Base-by-base conservation (phyloP, 1,140 invertebrate species). In the Drosophila auraria region DNA sequence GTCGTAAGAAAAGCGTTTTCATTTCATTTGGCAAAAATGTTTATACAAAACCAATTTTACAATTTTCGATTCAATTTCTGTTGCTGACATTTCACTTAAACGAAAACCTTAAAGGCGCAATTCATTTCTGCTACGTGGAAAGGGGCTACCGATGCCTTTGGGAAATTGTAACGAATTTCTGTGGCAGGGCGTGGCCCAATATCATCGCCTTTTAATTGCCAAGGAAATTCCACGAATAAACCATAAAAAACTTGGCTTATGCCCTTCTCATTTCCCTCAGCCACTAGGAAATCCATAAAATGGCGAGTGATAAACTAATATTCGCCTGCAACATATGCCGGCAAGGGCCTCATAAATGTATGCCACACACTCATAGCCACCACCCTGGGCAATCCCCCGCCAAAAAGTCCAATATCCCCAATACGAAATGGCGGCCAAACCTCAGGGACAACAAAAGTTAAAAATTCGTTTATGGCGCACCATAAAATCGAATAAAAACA, bases 51-150 rank as follows among this genome's bases (percentile, higher is more conserved):
- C 86, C 86, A 90, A 90, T 90, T 90, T 90, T 90, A 90, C 86
- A 90, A 90, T 90, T 89, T 90, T 90, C 86, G 80, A 87, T 91
- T 91, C 87, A 91, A 91, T 91, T 91, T 91, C 87, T 91, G 87
- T 74, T 81, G 71, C 87, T 91, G 87, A 91, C 87, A 91, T 91
- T 91, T 87, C 82, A 90, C 83, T 91, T 91, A 91, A 91, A 91
- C 82, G 87, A 91, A 91, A 91, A 91, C 87, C 87, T 91, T 91
- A 81, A 91, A 91, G 87, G 87, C 87, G 87, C 82, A 86, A 90
- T 79, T 83, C 82, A 83, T 89, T 84, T 73, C 62, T 45, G 38
- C 14, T 42, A 20, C 17, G 27, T 36, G 20, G 9, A 53, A 70
- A 38, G 63, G 61, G 63, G 56, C 11, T 27, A 23, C 12, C 4